Base-by-base conservation (phyloP, 2,113 vertebrate genomes). In the Pseudorhombus dupliciocellatus region DNA sequence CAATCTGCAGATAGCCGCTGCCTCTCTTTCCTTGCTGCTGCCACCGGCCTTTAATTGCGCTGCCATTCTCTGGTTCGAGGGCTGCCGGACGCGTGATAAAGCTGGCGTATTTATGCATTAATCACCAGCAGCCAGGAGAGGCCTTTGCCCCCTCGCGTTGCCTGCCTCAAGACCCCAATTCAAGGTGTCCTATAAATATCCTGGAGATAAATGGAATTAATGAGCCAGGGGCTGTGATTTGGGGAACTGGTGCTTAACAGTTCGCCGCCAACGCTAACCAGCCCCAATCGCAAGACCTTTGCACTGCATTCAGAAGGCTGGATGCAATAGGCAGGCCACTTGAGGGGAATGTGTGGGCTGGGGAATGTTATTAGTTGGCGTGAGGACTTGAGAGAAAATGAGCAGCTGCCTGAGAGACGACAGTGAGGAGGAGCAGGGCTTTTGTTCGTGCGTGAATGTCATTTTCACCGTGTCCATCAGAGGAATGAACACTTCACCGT, bases 1-100 rank as follows among this genome's bases (percentile, higher is more conserved):
- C 84, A 83, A 73, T 80, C 83, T 71, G 86, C 52, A 85, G 91
- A 92, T 90, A 89, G 76, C 40, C 79, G 1, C 72, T 20, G 64
- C 70, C 75, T 68, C 28, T 31, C 69, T 70, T 67, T 70, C 68
- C 60, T 62, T 59, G 60, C 28, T 18, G 59, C 76, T 79, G 81
- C 75, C 84, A 74, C 68, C 55, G 18, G 60, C 56, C 75, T 87
- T 81, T 90, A 90, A 91, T 90, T 90, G 84, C 58, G 57, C 46
- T 70, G 81, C 87, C 83, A 83, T 87, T 88, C 84, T 75, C 37
- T 54, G 44, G 60, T 74, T 77, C 52, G 14, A n/a, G 73, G 60
- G 79, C 89, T 90, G 91, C 79, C 24, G 65, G 87, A 83, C 85
- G 69, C 48, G 73, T 80, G 90, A 92, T 92, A 92, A 90, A 80